Conservation (phyloP, 1,140 invertebrate genomes). For the Drosophila ficusphila region DNA sequence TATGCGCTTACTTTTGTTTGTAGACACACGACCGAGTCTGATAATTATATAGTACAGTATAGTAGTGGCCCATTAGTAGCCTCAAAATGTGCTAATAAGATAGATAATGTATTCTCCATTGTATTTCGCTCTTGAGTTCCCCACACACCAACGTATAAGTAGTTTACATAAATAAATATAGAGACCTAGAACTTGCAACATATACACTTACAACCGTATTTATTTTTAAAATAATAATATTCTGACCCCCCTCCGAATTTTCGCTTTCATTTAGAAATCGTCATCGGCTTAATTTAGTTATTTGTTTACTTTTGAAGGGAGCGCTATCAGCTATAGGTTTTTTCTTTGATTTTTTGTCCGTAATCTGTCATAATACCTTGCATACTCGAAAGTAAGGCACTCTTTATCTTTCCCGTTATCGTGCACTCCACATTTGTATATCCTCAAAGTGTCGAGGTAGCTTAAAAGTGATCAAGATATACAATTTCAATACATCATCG, state of each 20-base stretch:
- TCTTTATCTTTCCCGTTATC: conserved; percentile 49
- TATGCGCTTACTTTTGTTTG: conserved; percentile 39
- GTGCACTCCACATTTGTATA: conserved; percentile 45
- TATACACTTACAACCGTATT: conserved; percentile 28
- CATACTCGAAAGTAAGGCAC: conserved; percentile 45
- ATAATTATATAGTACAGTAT: conserved; percentile 31
- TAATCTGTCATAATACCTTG: conserved; percentile 61
- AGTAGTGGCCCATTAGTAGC: conserved; percentile 21
- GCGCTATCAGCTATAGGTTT: conserved; percentile 21
- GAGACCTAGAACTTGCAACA: conserved; percentile 49
- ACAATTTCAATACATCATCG: conserved; percentile 33
- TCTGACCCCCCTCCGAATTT: conserved; percentile 8
- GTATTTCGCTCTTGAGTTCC: conserved; percentile 35
- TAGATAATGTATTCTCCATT: conserved; percentile 19
- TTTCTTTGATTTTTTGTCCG: conserved; percentile 2
- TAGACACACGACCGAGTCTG: conserved; percentile 38
- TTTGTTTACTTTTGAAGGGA: conserved; percentile 20
- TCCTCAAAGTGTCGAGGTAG: conserved; percentile 30
- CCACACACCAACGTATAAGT: conserved; percentile 14
- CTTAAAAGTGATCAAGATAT: conserved; percentile 16
- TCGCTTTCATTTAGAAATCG: conserved; percentile 28
- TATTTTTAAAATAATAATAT: conserved; percentile 49
- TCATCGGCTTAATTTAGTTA: conserved; percentile 23
- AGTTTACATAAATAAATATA: conserved; percentile 48
- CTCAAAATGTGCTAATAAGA: conserved; percentile 34